Base-by-base conservation (phyloP, 1,140 invertebrate species). In the Dendrolimus punctatus region DNA sequence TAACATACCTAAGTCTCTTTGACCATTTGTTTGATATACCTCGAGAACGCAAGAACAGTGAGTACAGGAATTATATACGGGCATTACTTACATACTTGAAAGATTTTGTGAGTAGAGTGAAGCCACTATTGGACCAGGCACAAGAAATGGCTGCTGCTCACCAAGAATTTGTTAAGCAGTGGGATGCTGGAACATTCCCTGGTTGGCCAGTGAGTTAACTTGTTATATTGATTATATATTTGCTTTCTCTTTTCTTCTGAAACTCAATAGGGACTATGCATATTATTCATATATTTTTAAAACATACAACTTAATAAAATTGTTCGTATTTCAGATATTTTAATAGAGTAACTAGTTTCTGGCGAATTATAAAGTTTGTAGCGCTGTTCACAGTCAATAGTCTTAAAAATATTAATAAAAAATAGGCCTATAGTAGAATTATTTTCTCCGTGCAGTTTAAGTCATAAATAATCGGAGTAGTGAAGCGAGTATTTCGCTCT, bases 21-120 rank as follows among this genome's bases (percentile, higher is more conserved):
- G 98, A 99, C 82, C 95, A 97, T 78, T 88, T 99, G 4, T 98
- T 95, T 88, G 98, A 99, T 66, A 96, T 99, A 73, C 94, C 96
- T 0, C 95, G 96, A 75, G 98, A 99, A 58, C 91, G 93, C 38
- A 99, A 99, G 81, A 97, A 96, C 75, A 92, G 94, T 10, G 96
- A 98, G 67, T 99, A 99, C 85, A 91, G 92, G 61, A 93, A 93
- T 76, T 99, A 99, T 77, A 84, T 99, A 6, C 89, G 95, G 60
- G 88, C 90, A 2, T 80, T 99, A 5, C 88, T 98, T 51, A 94
- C 95, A 44, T 99, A 99, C 77, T 87, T 99, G 46, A 91, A 92
- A 57, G 93, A 93, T 68, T 99, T 98, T 75, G 89, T 96, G 46
- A 88, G 87, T 47, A 89, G 97, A 68, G 94, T 99, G 1, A 96